Conservation (phyloP, 1,140 invertebrate species). For the Hypothenemus hampei region DNA sequence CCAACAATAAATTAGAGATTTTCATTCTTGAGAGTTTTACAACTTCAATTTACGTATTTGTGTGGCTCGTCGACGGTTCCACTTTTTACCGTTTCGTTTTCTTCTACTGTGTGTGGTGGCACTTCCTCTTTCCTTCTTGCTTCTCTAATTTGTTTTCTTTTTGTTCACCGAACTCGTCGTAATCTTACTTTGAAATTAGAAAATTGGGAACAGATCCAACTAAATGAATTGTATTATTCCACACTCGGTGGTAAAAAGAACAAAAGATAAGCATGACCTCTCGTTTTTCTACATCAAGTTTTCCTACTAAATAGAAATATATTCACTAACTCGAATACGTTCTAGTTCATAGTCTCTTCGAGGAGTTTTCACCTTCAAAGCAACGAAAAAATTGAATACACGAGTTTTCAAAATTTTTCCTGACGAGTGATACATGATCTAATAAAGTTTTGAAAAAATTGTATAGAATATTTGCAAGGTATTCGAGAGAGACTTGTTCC, state of each 20-base stretch:
- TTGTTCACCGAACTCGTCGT: conserved; percentile 1
- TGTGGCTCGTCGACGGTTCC: conserved; percentile 20
- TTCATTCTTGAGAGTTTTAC: conserved; percentile 31
- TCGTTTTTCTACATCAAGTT: too few species aligned
- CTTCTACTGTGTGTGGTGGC: too few species aligned
- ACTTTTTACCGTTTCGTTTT: conserved; percentile 25
- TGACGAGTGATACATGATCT: too few species aligned
- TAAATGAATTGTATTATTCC: conserved; percentile 23
- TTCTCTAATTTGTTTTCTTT: conserved; percentile 24
- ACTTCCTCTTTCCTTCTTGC: conserved; percentile 21
- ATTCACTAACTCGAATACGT: too few species aligned
- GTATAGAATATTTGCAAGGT: not conserved
- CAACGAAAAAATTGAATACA: too few species aligned
- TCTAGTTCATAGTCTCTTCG: too few species aligned
- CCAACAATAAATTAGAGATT: conserved; percentile 31
- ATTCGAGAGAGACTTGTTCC: not conserved
- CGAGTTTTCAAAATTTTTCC: too few species aligned
- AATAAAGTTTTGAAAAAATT: too few species aligned
- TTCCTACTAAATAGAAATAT: too few species aligned
- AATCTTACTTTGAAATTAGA: conserved; percentile 26
- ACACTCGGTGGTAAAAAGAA: not conserved
- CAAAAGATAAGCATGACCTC: too few species aligned
- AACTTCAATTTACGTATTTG: conserved; percentile 31
- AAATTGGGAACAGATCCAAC: conserved; percentile 25
- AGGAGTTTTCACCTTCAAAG: too few species aligned